These are phyloP conservation scores for Liodrosophila aerea DNA, from an alignment of 2,888 invertebrate genomes.

Conservation along the genomic window DNA sequence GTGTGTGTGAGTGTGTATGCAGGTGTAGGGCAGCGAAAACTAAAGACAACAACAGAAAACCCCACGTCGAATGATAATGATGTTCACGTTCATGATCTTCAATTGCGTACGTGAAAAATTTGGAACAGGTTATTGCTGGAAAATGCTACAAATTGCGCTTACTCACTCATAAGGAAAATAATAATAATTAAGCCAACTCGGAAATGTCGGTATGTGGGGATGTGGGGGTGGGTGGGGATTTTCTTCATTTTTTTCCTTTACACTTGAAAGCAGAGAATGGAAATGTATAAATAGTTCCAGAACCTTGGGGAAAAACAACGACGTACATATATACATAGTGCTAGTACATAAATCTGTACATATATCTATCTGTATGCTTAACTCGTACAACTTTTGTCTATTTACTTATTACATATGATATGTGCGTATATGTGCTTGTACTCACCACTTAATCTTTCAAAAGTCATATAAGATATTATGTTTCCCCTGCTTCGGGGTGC, in stretches of 20 bases:
- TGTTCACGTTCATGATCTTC: constrained; percentile 36
- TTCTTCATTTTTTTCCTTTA: too few relatives aligned
- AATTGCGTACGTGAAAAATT: constrained; percentile 19
- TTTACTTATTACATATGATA: too few relatives aligned
- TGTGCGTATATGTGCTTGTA: constrained; percentile 57
- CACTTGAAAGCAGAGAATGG: too few relatives aligned
- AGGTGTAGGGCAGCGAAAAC: constrained; percentile 2
- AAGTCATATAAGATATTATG: constrained; percentile 94
- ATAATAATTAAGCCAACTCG: neutral
- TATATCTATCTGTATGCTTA: too few relatives aligned
- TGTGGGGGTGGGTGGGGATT: too few relatives aligned
- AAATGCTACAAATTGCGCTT: constrained; percentile 28
- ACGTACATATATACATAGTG: neutral
- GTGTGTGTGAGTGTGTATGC: too few relatives aligned
- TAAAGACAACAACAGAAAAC: constrained; percentile 16
- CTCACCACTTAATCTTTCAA: constrained; percentile 96
- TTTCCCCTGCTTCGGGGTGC: constrained; percentile 81
- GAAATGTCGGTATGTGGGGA: too few relatives aligned
- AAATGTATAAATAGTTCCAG: constrained; percentile 6
- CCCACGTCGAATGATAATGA: constrained; percentile 35
- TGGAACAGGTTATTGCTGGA: constrained; percentile 18
- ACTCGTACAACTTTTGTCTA: too few relatives aligned
- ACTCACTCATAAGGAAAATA: constrained; percentile 7
- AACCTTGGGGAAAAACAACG: neutral
- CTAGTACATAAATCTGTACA: constrained; percentile 8